These are phyloP conservation scores for Cryptoblepharus egeriae DNA, from an alignment of 2,797 vertebrate genomes.

Conservation along the genomic window DNA sequence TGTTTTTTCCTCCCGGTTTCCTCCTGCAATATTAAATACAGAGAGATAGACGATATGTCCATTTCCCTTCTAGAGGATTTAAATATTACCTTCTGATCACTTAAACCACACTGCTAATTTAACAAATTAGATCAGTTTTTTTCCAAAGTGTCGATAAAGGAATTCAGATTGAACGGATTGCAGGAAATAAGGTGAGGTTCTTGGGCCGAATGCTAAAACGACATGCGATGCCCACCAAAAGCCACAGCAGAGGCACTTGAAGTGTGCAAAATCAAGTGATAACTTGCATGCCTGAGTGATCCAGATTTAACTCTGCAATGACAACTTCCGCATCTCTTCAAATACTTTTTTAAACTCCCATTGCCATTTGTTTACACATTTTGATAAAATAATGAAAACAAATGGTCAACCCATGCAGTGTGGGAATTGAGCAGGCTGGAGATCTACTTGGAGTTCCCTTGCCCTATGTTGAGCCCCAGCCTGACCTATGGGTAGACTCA, in stretches of 20 bases:
- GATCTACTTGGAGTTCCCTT: no score
- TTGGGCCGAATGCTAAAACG: background rate
- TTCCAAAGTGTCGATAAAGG: background rate
- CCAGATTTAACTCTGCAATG: background rate
- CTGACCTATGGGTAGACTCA: no score
- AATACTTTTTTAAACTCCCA: no score
- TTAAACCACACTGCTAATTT: conserved; percentile 60
- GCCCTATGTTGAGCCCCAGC: no score
- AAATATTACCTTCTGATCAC: conserved; percentile 59
- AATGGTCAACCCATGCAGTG: no score
- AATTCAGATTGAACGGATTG: background rate
- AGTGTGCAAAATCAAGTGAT: background rate
- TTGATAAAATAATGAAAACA: background rate
- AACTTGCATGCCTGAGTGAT: background rate
- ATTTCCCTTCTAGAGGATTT: conserved; percentile 50
- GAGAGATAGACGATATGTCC: conserved; percentile 41
- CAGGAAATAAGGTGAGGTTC: conserved; percentile 6
- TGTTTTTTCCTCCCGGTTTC: conserved; percentile 7
- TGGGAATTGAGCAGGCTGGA: no score
- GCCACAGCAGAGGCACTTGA: background rate
- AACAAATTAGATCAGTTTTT: conserved; percentile 43
- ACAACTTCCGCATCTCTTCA: background rate
- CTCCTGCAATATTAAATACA: conserved; percentile 50
- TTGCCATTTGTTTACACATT: no score
- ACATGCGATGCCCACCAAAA: background rate